Base-by-base conservation (phyloP, 2,797 vertebrate genomes). In the Poeciliopsis turneri region DNA sequence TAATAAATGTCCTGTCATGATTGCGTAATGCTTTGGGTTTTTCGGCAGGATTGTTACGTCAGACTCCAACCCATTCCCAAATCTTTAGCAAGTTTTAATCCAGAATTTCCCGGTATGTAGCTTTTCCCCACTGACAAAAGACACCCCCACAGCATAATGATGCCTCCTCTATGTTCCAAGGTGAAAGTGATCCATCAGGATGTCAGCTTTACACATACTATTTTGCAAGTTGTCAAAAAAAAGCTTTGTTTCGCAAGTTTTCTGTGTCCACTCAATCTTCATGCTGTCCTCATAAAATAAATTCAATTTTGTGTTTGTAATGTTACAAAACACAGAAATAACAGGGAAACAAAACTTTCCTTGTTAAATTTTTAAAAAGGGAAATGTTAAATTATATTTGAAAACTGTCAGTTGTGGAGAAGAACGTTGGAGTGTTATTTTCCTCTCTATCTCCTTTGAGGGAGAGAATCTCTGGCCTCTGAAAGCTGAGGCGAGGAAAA, bases 401-500 rank as follows among this genome's bases (percentile, higher is more conserved):
- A 79, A 80, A 73, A 87, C 61, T 16, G 43, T 70, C 41, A 70
- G 73, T 81, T 82, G 80, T 88, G 83, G 87, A 79, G 84, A 2
- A 82, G 78, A 86, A 83, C 74, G 82, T 79, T 81, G 64, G 75
- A 51, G 76, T 81, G 83, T 78, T 90, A 81, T 82, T 88, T 88
- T 88, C 76, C 86, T 75, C 77, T 78, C 78, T 28, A 39, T 83
- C 78, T 86, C 90, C 86, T 92, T 83, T 86, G 91, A 93, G 90
- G 80, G 82, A 84, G 78, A 75, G 86, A 88, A 85, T 88, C 80
- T 70, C 87, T 86, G 88, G 90, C 80, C 84, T 93, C 92, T 93
- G 91, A 92, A 92, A 91, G 86, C 90, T 89, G 80, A 92, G 88
- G 91, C 89, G 90, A 88, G 92, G 82, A 78, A 82, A 84, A 89